phyloP scores from a whole-genome alignment of 1,140 invertebrate genomes.

The Drosophila cardini region DNA sequence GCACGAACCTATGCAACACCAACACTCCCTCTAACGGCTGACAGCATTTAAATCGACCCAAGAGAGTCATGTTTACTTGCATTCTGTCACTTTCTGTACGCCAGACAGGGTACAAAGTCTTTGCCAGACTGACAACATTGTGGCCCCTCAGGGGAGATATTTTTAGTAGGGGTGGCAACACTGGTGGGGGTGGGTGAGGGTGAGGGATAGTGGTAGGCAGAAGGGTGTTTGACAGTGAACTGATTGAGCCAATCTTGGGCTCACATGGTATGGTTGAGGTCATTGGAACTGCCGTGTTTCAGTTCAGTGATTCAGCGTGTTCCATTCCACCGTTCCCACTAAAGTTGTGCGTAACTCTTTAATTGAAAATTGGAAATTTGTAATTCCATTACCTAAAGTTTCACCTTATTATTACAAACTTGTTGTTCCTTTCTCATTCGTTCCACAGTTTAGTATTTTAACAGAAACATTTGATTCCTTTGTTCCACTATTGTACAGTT shows the following conservation, averaged over 20 bases:
- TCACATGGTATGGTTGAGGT: background rate
- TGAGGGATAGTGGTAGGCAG: too few relatives aligned
- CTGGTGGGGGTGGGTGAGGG: too few relatives aligned
- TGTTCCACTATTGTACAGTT: too few relatives aligned
- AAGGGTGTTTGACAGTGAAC: background rate
- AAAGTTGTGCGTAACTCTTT: too few relatives aligned
- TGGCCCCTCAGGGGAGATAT: background rate
- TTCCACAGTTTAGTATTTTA: too few relatives aligned
- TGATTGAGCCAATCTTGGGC: conserved; percentile 1
- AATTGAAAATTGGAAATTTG: too few relatives aligned
- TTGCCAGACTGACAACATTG: background rate
- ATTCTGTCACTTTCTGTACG: conserved; percentile 34
- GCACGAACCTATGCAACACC: conserved; percentile 17
- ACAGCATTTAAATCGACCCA: conserved; percentile 37
- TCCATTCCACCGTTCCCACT: conserved; percentile 10
- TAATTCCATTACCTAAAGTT: too few relatives aligned
- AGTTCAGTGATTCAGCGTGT: background rate
- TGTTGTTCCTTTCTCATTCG: too few relatives aligned
- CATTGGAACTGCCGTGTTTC: conserved; percentile 1
- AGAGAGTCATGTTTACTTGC: conserved; percentile 41
- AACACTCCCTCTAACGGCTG: background rate
- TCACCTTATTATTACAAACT: too few relatives aligned
- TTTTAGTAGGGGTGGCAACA: background rate
- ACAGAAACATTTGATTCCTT: too few relatives aligned
- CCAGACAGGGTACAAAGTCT: background rate